A percentile compares a stretch with the other conserved stretches of the same genome.
phyloP scores from a whole-genome alignment of 35 echinoderm and acorn worm species.

The Lytechinus variegatus region DNA sequence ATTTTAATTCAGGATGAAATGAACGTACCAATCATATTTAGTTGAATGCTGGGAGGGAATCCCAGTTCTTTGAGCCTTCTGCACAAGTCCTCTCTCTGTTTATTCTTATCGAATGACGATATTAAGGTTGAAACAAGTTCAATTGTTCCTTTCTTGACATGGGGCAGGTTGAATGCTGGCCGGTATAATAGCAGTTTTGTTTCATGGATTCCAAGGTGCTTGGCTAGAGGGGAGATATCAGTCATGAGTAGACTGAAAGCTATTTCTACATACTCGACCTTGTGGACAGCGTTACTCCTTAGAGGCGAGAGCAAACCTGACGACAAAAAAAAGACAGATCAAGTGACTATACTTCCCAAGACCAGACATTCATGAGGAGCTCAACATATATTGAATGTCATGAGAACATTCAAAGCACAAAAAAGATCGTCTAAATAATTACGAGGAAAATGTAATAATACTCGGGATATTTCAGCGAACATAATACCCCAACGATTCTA shows the following conservation, averaged over 20 bases:
- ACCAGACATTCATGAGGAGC: too few species aligned
- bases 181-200: background rate
- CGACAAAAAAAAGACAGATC: background rate
- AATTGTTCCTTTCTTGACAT: background rate
- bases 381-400: too few species aligned
- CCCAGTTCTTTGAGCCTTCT: background rate
- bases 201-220: background rate
- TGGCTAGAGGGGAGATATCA: background rate
- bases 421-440: too few species aligned
- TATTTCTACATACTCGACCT: background rate
- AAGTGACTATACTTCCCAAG: too few species aligned
- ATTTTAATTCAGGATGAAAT: too few species aligned
- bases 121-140: background rate
- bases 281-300: background rate
- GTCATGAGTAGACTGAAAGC: background rate
- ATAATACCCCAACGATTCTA: too few species aligned
- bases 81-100: background rate
- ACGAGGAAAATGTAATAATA: too few species aligned
- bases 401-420: too few species aligned
- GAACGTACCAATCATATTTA: background rate
- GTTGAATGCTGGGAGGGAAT: background rate
- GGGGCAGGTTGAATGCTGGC: background rate
- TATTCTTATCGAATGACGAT: background rate
- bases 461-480: too few species aligned
- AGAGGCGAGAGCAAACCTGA: background rate